Evolutionary conservation across 1,140 invertebrate genomes (phyloP).

Genomic region (Chelonus insularis): DNA sequence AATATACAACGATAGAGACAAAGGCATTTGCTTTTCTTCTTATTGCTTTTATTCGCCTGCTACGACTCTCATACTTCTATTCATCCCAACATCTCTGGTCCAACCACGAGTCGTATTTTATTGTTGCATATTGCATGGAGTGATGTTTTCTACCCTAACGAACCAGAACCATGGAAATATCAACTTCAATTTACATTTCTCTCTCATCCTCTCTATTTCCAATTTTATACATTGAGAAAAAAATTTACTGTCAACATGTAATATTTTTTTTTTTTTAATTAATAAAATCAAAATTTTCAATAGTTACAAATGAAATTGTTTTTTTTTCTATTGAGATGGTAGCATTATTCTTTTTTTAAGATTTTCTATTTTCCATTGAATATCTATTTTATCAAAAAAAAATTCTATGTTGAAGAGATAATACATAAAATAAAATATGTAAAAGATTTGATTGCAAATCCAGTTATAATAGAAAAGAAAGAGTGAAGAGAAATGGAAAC

Average conservation of each 20-base stretch:
- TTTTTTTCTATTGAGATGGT: neutral
- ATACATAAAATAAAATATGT: too few relatives aligned
- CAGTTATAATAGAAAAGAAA: too few relatives aligned
- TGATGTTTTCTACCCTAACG: constrained; percentile 41
- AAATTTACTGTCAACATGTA: too few relatives aligned
- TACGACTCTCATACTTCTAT: constrained; percentile 18
- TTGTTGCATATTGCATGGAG: constrained; percentile 45
- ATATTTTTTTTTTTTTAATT: too few relatives aligned
- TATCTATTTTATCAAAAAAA: too few relatives aligned
- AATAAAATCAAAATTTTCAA: too few relatives aligned
- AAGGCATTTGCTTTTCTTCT: constrained; percentile 24
- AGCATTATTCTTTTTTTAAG: too few relatives aligned
- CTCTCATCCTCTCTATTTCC: neutral
- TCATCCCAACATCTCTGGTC: constrained; percentile 2
- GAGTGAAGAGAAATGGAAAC: too few relatives aligned
- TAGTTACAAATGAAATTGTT: neutral
- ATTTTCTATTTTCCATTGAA: too few relatives aligned
- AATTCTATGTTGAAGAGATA: too few relatives aligned
- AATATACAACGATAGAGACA: constrained; percentile 25
- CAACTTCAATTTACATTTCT: constrained; percentile 21
- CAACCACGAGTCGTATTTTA: constrained; percentile 26
- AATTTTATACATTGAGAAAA: neutral
- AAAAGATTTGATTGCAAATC: too few relatives aligned
- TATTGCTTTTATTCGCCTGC: constrained; percentile 13
- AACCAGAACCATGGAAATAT: constrained; percentile 33